Evolutionary conservation across 2,113 vertebrate genomes (phyloP).

Genomic region (zebrafish (Danio rerio)): GRCz12tu NC_133183.1:32337001-32337500

Average conservation of each 20-base stretch:
- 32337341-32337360: conserved; percentile 53
- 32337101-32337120: conserved; percentile 31
- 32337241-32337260: conserved; percentile 15
- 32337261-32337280: conserved; percentile 21
- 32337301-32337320: conserved; percentile 30
- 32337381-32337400: conserved; percentile 52
- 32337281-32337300: conserved; percentile 31
- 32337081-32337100: conserved; percentile 41
- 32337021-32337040: background rate
- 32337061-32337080: conserved; percentile 30
- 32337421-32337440: conserved; percentile 37
- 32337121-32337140: conserved; percentile 41
- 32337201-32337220: conserved; percentile 11
- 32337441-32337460: conserved; percentile 12
- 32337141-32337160: background rate
- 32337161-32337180: conserved; percentile 25
- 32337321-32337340: conserved; percentile 46
- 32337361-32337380: conserved; percentile 2
- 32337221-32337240: background rate
- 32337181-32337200: conserved; percentile 26
- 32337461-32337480: background rate
- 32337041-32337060: background rate
- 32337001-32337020: background rate
- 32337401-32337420: conserved; percentile 45
- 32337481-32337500: background rate